phyloP scores from a whole-genome alignment of 2,888 invertebrate genomes.

The Resseliella maxima region DNA sequence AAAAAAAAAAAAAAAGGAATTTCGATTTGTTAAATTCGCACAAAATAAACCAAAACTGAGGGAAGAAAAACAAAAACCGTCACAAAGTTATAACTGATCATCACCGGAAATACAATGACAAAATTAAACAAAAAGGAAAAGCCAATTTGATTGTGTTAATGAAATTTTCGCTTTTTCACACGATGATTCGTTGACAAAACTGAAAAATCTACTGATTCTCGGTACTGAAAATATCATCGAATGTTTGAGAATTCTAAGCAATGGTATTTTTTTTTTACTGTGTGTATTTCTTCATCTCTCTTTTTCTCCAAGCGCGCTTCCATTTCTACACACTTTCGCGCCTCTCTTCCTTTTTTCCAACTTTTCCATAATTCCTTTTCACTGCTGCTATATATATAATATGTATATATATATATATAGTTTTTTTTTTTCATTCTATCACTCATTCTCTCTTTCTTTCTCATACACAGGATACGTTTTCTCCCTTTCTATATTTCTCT shows the following conservation, averaged over 20 bases:
- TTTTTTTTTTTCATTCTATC: background rate
- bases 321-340: constrained; percentile 38
- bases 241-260: constrained; percentile 48
- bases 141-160: background rate
- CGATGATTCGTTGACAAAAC: constrained; percentile 13
- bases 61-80: too few relatives aligned
- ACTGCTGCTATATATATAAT: background rate
- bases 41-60: background rate
- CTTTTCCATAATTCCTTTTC: constrained; percentile 50
- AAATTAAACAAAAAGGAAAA: background rate
- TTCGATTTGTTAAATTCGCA: too few relatives aligned
- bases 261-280: constrained; percentile 14
- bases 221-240: background rate
- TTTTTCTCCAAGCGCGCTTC: background rate
- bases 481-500: background rate
- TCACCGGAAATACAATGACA: constrained; percentile 32
- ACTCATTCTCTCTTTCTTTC: background rate
- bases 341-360: constrained; percentile 41
- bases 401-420: background rate
- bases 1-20: too few relatives aligned
- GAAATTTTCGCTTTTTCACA: background rate
- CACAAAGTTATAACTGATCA: too few relatives aligned
- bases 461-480: too few relatives aligned
- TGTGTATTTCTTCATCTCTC: background rate
- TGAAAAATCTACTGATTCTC: constrained; percentile 34